A percentile compares a stretch with the other conserved stretches of the same genome.
These are phyloP conservation scores for Melanogrammus aeglefinus DNA, from an alignment of 2,797 vertebrate species.

Conservation along the genomic window DNA sequence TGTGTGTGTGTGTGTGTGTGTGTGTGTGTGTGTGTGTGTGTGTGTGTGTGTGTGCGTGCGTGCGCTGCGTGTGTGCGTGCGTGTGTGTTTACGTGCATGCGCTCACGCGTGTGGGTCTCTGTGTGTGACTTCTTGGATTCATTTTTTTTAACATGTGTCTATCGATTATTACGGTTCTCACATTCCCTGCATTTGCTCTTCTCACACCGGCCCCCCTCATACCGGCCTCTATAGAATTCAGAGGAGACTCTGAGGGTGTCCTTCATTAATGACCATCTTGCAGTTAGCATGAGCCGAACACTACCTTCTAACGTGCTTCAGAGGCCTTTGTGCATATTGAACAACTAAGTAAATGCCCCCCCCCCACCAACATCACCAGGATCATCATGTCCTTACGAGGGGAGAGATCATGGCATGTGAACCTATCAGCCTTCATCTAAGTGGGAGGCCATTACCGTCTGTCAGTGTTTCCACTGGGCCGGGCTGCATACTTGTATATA, in stretches of 20 bases:
- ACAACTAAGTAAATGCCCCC: background rate
- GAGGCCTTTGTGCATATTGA: background rate
- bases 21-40: conserved; percentile 8
- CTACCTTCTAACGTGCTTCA: background rate
- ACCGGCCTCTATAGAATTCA: background rate
- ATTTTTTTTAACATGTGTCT: background rate
- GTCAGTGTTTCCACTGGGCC: conserved; percentile 26
- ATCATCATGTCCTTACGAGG: conserved; percentile 37
- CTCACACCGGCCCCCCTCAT: background rate
- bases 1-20: conserved; percentile 13
- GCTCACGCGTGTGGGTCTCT: background rate
- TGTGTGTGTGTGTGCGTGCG: conserved; percentile 6
- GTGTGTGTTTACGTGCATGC: conserved; percentile 6
- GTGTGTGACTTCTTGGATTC: conserved; percentile 1
- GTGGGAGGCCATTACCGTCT: conserved; percentile 60
- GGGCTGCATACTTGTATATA: background rate
- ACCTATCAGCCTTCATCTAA: conserved; percentile 50
- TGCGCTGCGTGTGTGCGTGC: background rate
- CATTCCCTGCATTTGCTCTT: background rate
- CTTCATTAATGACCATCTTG: background rate
- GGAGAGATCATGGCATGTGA: conserved; percentile 32
- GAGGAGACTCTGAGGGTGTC: background rate
- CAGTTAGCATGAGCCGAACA: background rate
- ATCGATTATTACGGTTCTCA: background rate
- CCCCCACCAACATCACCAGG: background rate